These are phyloP conservation scores for Caenorhabditis macrosperma DNA, from an alignment of 2,888 invertebrate genomes.

Conservation along the genomic window DNA sequence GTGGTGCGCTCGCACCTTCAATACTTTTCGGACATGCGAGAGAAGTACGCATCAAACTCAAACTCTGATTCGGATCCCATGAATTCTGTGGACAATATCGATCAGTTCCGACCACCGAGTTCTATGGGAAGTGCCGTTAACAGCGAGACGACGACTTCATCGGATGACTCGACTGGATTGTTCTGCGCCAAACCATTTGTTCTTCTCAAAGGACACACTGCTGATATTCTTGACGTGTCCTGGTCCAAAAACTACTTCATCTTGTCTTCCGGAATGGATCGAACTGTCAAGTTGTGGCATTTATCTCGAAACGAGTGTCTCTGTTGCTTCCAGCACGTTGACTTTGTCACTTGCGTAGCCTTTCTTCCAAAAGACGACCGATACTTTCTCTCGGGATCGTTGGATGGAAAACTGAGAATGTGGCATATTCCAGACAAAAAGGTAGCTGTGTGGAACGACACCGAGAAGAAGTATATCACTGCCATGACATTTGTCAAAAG, in stretches of 20 bases:
- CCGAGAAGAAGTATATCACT: conserved; percentile 78
- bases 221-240: conserved; percentile 94
- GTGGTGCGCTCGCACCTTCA: conserved; percentile 91
- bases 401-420: conserved; percentile 96
- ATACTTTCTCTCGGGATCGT: conserved; percentile 95
- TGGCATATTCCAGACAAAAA: conserved; percentile 99
- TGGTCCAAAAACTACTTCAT: conserved; percentile 89
- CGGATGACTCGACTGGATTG: conserved; percentile 31
- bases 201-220: conserved; percentile 87
- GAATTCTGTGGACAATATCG: conserved; percentile 63
- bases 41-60: conserved; percentile 84
- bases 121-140: conserved; percentile 58
- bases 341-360: conserved; percentile 98
- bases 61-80: conserved; percentile 55
- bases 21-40: conserved; percentile 95
- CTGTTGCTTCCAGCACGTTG: conserved; percentile 98
- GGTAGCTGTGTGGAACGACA: conserved; percentile 73
- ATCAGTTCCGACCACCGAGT: conserved; percentile 62
- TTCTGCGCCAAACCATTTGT: conserved; percentile 61
- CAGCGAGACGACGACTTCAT: conserved; percentile 40
- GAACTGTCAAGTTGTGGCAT: conserved; percentile 97
- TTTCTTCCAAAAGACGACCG: conserved; percentile 91
- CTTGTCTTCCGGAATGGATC: conserved; percentile 79
- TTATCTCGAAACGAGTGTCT: conserved; percentile 96
- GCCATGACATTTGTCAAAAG: conserved; percentile 83